Percentiles rank a stretch among this genome's conserved stretches.
Evolutionary conservation across 2,797 vertebrate species (phyloP).

Genomic region (Artibeus jamaicensis): DNA sequence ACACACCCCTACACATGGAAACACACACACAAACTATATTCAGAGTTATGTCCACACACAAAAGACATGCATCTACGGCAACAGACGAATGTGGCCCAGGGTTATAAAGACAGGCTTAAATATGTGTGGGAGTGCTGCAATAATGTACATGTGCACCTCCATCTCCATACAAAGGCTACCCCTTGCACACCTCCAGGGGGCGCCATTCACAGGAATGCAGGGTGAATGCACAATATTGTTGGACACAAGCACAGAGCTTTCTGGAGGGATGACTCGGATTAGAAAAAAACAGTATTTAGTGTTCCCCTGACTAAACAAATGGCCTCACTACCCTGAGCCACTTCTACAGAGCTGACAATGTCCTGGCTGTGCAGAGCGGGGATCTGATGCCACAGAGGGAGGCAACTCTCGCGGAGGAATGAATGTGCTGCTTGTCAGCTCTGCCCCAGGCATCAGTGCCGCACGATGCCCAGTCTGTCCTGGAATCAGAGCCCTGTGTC

Average conservation of each 20-base stretch:
- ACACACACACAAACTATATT: neutral
- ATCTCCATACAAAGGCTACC: neutral
- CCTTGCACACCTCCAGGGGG: neutral
- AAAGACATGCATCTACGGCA: neutral
- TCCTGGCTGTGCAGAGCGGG: neutral
- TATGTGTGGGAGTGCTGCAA: accelerated
- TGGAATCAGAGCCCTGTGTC: neutral
- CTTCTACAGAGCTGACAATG: neutral
- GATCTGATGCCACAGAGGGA: neutral
- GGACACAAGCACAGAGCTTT: neutral
- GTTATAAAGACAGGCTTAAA: neutral
- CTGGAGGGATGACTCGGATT: neutral
- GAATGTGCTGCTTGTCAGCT: conserved; percentile 48
- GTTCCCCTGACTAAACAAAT: neutral
- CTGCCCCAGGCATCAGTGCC: neutral
- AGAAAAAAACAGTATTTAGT: neutral
- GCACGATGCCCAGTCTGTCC: conserved; percentile 29
- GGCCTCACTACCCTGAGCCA: accelerated
- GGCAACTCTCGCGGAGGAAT: neutral
- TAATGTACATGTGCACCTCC: accelerated
- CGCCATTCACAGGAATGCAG: neutral
- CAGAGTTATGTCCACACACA: neutral
- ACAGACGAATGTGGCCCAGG: accelerated
- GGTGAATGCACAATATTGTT: accelerated
- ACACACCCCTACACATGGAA: neutral